Evolutionary conservation across 1,140 invertebrate species (phyloP).

Genomic region (Apocrypta bakeri): DNA sequence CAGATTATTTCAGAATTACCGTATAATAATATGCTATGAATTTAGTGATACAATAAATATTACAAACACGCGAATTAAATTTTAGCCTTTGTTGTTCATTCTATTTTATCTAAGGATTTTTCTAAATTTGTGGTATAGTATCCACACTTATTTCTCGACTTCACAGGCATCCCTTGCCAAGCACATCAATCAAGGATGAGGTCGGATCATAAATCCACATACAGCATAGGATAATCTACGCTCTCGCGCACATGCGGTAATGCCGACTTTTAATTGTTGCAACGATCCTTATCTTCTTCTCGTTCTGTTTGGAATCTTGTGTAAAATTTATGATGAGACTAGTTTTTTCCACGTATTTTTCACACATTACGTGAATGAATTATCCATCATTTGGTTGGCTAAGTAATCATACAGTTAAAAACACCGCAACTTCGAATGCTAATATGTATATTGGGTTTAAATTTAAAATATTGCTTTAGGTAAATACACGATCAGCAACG

Average conservation of each 20-base stretch:
- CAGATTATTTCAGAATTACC: too few species aligned
- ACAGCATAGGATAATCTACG: not conserved
- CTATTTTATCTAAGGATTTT: not conserved
- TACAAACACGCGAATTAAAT: too few species aligned
- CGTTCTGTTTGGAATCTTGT: not conserved
- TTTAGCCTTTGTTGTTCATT: too few species aligned
- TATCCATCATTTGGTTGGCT: too few species aligned
- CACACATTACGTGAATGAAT: slow-evolving; percentile 9
- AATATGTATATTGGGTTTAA: too few species aligned
- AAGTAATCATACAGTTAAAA: too few species aligned
- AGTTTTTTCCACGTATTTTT: not conserved
- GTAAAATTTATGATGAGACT: not conserved
- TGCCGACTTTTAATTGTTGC: slow-evolving; percentile 12
- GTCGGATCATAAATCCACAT: not conserved
- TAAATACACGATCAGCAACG: too few species aligned
- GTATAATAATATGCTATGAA: not conserved
- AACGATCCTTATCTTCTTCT: not conserved
- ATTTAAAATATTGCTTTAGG: too few species aligned
- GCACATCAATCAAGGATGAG: slow-evolving; percentile 9
- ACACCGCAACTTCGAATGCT: too few species aligned
- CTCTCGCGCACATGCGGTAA: not conserved
- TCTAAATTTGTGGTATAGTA: not conserved
- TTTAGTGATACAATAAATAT: too few species aligned
- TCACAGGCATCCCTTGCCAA: not conserved
- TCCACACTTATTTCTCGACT: slow-evolving; percentile 3